phyloP scores from a whole-genome alignment of 2,888 invertebrate species.

The Ormyrus rosae region DNA sequence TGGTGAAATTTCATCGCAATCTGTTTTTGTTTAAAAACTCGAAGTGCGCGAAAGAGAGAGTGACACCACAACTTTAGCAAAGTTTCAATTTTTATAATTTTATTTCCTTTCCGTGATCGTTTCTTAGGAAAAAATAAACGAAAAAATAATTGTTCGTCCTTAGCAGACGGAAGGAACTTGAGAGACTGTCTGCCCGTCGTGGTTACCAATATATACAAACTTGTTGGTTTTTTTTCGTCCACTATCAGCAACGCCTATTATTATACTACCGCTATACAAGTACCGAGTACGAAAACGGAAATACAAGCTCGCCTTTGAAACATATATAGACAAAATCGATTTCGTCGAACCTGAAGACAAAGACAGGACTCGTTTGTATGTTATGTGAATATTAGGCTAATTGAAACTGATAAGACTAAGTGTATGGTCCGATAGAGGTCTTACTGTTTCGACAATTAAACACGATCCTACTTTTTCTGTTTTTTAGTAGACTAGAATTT shows the following conservation, averaged over 20 bases:
- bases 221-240: conserved; percentile 33
- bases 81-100: conserved; percentile 11
- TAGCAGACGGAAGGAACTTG: conserved; percentile 23
- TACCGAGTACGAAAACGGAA: conserved; percentile 9
- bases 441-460: conserved; percentile 41
- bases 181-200: conserved; percentile 44
- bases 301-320: conserved; percentile 7
- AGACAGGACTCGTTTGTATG: conserved; percentile 52
- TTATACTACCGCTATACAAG: conserved; percentile 13
- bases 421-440: conserved; percentile 56
- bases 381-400: conserved; percentile 58
- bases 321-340: conserved; percentile 37
- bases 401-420: conserved; percentile 58
- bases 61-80: conserved; percentile 31
- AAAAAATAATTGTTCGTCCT: conserved; percentile 20
- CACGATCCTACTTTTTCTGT: conserved; percentile 37
- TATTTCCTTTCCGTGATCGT: conserved; percentile 29
- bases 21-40: too few relatives aligned
- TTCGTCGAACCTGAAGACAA: conserved; percentile 38
- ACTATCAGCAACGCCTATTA: conserved; percentile 46
- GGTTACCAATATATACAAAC: conserved; percentile 28
- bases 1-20: conserved; percentile 8
- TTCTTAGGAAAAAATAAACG: conserved; percentile 18
- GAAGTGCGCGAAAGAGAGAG: not conserved
- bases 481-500: conserved; percentile 2